Evolutionary conservation across 2,888 invertebrate species (phyloP), one percentile per base, ranked within the genome.

Genomic region (Agrotis clavis): DNA sequence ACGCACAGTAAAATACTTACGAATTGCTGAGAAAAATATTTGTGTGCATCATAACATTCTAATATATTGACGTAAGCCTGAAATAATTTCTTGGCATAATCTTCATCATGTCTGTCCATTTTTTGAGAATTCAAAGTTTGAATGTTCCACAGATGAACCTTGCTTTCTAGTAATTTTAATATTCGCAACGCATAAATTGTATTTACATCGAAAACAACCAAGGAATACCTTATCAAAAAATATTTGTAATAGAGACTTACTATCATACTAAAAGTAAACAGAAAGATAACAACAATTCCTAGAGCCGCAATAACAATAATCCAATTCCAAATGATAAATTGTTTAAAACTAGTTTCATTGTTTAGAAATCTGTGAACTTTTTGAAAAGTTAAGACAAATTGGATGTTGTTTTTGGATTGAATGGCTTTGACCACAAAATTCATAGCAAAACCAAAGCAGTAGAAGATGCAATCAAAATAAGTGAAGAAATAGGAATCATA

Each of bases 111-210:
- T 1, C 18, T 19, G 3, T 16, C 16, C 18, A 57, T 19, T 48
- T 57, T 35, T 16, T 45, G 45, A 14, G 14, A 13, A n/a, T 14
- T 48, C 14, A 70, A 19, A 25, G 50, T 25, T 60, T 64, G 21
- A 13, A 48, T 16, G n/a, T 70, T 79, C 72, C 80, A 79, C 18
- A 67, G 41, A 19, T 21, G 14, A 9, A 72, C n/a, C n/a, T 67
- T 62, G 45, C 62, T 47, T 65, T 62, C 62, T 19, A 79, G 47
- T 2, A 80, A 13, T 11, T 61, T 61, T 41, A 76, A 25, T 5
- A 53, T 11, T 16, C 70, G 25, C n/a, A 25, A 62, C 0, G 59
- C 41, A 53, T 76, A 56, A 35, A 76, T 21, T 11, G 41, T 48
- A 50, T 68, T 56, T 14, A 41, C 11, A 60, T 80, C 73, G 16